Conservation (phyloP, 2,888 invertebrate species). For the Stenurella melanura region DNA sequence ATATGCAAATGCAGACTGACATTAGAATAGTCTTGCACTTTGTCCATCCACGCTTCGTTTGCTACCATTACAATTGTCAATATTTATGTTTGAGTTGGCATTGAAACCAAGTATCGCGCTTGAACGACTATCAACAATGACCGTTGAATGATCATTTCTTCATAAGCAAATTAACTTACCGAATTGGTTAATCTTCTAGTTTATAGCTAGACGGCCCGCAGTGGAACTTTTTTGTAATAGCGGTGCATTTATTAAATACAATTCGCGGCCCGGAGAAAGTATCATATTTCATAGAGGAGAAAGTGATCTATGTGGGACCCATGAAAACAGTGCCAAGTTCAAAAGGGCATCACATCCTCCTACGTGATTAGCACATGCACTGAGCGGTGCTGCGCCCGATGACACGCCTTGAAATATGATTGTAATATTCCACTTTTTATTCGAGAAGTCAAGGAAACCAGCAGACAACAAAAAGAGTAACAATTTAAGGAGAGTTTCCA, state of each 20-base stretch:
- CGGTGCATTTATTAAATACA: not conserved
- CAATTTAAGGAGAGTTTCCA: not conserved
- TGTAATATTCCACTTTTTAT: slow-evolving; percentile 1
- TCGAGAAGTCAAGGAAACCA: not conserved
- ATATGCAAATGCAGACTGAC: slow-evolving; percentile 40
- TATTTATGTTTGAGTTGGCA: slow-evolving; percentile 27
- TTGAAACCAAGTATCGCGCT: slow-evolving; percentile 24
- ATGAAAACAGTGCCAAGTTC: slow-evolving; percentile 48
- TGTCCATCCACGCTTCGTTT: slow-evolving; percentile 37
- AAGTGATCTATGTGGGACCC: slow-evolving; percentile 11
- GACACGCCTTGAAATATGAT: not conserved
- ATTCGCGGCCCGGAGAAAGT: slow-evolving; percentile 19
- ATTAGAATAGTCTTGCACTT: slow-evolving; percentile 37
- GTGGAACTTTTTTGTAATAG: slow-evolving; percentile 11
- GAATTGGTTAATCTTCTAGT: not conserved
- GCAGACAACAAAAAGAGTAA: not conserved
- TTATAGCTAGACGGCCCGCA: not conserved
- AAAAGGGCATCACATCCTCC: slow-evolving; percentile 45
- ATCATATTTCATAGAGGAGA: slow-evolving; percentile 23
- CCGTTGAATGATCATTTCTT: slow-evolving; percentile 20
- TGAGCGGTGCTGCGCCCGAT: not conserved
- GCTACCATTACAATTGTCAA: slow-evolving; percentile 38
- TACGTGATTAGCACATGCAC: slow-evolving; percentile 1
- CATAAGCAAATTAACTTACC: not conserved
- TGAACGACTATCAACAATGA: slow-evolving; percentile 14